Evolutionary conservation across 2,888 invertebrate species (phyloP).

Genomic region (Hypselothyrea guttata): DNA sequence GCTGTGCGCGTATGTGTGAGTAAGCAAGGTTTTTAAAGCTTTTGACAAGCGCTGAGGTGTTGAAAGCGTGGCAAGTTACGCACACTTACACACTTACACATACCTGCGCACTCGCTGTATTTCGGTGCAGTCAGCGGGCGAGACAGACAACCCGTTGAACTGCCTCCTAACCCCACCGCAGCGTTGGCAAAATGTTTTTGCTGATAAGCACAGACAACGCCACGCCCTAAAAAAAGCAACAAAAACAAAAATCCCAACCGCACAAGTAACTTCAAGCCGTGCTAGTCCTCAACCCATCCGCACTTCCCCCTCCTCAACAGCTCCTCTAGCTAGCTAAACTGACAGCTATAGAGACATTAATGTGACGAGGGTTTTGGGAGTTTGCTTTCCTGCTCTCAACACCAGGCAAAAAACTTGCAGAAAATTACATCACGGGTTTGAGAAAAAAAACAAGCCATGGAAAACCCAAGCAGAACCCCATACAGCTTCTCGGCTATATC

Average conservation of each 20-base stretch:
- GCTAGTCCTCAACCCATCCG: slow-evolving; percentile 1
- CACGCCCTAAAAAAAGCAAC: slow-evolving; percentile 34
- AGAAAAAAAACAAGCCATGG: slow-evolving; percentile 14
- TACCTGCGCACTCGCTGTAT: not conserved
- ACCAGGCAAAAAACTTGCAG: slow-evolving; percentile 48
- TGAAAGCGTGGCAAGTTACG: slow-evolving; percentile 56
- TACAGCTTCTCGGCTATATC: slow-evolving; percentile 39
- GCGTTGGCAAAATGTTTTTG: slow-evolving; percentile 61
- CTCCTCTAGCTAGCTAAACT: slow-evolving; percentile 61
- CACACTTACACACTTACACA: slow-evolving; percentile 51
- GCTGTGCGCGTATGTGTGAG: slow-evolving; percentile 20
- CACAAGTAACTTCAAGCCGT: not conserved
- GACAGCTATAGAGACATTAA: slow-evolving; percentile 77
- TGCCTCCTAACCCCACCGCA: slow-evolving; percentile 50
- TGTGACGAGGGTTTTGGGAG: slow-evolving; percentile 70
- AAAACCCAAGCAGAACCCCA: slow-evolving; percentile 3
- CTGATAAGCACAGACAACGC: slow-evolving; percentile 64
- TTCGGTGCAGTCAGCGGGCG: slow-evolving; percentile 31
- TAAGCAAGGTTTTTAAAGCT: slow-evolving; percentile 57
- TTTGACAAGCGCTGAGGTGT: slow-evolving; percentile 55
- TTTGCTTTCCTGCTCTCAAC: slow-evolving; percentile 31
- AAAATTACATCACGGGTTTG: slow-evolving; percentile 60
- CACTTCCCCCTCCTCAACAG: no score
- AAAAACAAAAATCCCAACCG: slow-evolving; percentile 12
- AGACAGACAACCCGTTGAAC: slow-evolving; percentile 60